Base-by-base conservation (phyloP, 2,113 vertebrate species). In the Chrysemys picta region DNA sequence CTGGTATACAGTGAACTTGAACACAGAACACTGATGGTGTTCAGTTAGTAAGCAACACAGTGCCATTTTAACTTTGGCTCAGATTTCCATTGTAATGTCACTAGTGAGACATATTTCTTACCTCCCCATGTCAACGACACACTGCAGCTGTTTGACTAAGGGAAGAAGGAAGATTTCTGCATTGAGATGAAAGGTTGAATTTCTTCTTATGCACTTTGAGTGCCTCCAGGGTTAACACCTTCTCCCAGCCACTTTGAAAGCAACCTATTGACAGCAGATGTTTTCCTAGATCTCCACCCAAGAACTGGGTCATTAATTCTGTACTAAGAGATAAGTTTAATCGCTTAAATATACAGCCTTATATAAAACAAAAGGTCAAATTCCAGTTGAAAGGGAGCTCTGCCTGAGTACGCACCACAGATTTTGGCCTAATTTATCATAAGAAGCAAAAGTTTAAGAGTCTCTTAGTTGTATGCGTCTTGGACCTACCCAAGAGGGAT, bases 261-360 rank as follows among this genome's bases (percentile, higher is more conserved):
- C 16, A 53, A 27, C 47, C 47, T 62, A 50, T 45, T 79, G 83
- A 91, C 84, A 81, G 52, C 65, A 91, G 91, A 69, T 78, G 54
- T 72, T 59, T 76, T 38, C 85, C 88, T 56, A 50, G 19, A 75
- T 72, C 82, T 79, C 75, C 93, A 95, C 49, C 81, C 50, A 57
- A 93, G 91, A 95, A 89, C 10, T 45, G 42, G 79, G 2, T 93
- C 10, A 52, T n/a, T 62, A 80, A 92, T 94, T 81, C 85, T 47
- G 19, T 82, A 65, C 75, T 85, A 90, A 96, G 78, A 96, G 95
- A 76, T 56, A 56, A 92, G 49, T 84, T 22, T 65, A 85, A 95
- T 88, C 90, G 92, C 88, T 94, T 95, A 84, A 85, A 50, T 65
- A 84, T 21, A 19, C 84, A n/a, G 27, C 25, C 57, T 75, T 84